phyloP scores from a whole-genome alignment of 2,888 invertebrate species.

The Parnassius smintheus region DNA sequence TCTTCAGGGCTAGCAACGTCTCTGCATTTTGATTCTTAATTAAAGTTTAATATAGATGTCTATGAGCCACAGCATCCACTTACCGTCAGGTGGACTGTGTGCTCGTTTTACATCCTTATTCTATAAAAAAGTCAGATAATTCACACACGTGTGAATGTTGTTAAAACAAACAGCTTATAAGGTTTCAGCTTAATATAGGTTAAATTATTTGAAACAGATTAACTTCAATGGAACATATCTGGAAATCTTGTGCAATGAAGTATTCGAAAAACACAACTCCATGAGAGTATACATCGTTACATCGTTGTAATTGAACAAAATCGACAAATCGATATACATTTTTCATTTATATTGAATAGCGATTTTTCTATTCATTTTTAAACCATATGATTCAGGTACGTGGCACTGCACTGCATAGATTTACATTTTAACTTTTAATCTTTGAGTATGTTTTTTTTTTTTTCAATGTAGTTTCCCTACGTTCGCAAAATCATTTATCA shows the following conservation, averaged over 20 bases:
- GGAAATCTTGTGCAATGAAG: neutral
- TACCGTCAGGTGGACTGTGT: too few relatives aligned
- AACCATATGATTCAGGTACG: neutral
- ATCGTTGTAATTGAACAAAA: conserved; percentile 17
- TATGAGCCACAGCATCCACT: too few relatives aligned
- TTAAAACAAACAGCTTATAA: too few relatives aligned
- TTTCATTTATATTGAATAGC: conserved; percentile 14
- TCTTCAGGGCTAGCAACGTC: too few relatives aligned
- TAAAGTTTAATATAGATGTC: too few relatives aligned
- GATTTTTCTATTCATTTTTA: conserved; percentile 15
- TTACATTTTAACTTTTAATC: conserved; percentile 14
- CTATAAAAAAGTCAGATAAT: too few relatives aligned
- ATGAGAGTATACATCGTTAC: conserved; percentile 11
- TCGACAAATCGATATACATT: conserved; percentile 3
- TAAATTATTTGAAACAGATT: neutral
- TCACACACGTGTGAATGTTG: too few relatives aligned
- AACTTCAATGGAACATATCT: too few relatives aligned
- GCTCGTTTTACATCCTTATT: too few relatives aligned
- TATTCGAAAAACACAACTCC: conserved; percentile 7
- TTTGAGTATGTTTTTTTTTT: neutral
- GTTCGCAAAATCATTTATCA: neutral
- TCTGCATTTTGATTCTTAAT: too few relatives aligned
- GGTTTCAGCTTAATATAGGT: too few relatives aligned
- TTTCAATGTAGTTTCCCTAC: neutral
- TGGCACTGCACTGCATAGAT: neutral